Conservation (phyloP, 1,140 invertebrate species). For the Diorhabda sublineata region DNA sequence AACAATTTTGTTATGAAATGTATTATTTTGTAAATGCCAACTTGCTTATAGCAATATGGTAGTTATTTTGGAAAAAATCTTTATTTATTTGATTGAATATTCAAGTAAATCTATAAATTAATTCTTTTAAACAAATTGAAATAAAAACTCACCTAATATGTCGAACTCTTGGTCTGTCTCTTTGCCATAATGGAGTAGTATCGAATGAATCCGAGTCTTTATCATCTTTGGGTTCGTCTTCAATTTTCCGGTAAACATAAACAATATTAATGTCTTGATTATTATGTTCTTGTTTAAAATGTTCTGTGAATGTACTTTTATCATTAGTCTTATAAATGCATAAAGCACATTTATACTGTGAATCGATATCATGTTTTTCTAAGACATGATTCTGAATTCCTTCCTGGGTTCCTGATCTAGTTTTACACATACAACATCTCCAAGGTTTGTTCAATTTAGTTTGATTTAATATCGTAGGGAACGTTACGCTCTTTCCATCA, state of each 20-base stretch:
- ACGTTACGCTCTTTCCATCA: slow-evolving; percentile 25
- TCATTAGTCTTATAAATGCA: slow-evolving; percentile 58
- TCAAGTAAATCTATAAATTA: no score
- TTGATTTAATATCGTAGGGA: slow-evolving; percentile 26
- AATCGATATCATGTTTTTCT: slow-evolving; percentile 56
- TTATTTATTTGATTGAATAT: no score
- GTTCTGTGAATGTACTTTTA: slow-evolving; percentile 55
- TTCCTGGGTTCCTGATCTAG: slow-evolving; percentile 55
- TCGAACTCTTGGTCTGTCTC: slow-evolving; percentile 49
- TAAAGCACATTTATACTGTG: slow-evolving; percentile 62
- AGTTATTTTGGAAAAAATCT: no score
- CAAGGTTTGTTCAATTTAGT: slow-evolving; percentile 58
- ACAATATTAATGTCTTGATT: slow-evolving; percentile 42
- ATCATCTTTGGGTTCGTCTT: slow-evolving; percentile 27
- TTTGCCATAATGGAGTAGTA: slow-evolving; percentile 58
- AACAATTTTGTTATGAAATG: no score
- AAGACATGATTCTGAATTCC: slow-evolving; percentile 58
- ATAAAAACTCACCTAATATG: slow-evolving; percentile 50
- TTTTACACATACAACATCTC: slow-evolving; percentile 66
- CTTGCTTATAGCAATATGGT: no score
- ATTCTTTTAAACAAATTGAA: no score
- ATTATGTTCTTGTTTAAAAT: slow-evolving; percentile 53
- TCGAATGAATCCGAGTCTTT: slow-evolving; percentile 50
- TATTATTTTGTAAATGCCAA: no score
- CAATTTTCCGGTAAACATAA: slow-evolving; percentile 33